Evolutionary conservation across 1,140 invertebrate species (phyloP).

Genomic region (Pachypeltis micranthus): DNA sequence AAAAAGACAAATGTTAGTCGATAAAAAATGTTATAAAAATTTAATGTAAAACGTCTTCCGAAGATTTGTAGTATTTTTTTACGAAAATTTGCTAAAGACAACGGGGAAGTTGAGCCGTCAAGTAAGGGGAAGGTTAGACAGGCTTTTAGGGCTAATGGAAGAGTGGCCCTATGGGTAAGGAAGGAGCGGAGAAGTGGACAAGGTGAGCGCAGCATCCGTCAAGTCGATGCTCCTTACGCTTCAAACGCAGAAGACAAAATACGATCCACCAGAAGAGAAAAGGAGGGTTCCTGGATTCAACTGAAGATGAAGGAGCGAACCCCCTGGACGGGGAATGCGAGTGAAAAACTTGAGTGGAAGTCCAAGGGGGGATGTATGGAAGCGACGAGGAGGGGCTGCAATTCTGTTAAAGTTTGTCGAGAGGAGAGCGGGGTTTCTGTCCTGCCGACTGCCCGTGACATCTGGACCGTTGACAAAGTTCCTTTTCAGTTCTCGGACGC

Average conservation of each 20-base stretch:
- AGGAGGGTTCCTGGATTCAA: background rate
- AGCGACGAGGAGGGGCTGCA: background rate
- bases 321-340: background rate
- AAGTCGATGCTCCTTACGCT: background rate
- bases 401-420: background rate
- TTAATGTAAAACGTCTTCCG: too few species aligned
- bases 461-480: background rate
- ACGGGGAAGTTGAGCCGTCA: too few species aligned
- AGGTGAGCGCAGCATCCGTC: background rate
- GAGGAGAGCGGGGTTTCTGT: background rate
- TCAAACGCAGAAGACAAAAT: background rate
- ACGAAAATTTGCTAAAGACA: too few species aligned
- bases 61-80: too few species aligned
- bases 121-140: too few species aligned
- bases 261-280: background rate
- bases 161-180: background rate
- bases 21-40: too few species aligned
- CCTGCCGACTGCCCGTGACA: background rate
- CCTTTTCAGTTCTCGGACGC: too few species aligned
- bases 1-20: too few species aligned
- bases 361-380: too few species aligned
- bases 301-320: background rate
- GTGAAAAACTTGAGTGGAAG: too few species aligned
- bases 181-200: background rate
- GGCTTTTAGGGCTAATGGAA: background rate